Conservation (phyloP, 2,888 invertebrate genomes). For the Phasia obesa region DNA sequence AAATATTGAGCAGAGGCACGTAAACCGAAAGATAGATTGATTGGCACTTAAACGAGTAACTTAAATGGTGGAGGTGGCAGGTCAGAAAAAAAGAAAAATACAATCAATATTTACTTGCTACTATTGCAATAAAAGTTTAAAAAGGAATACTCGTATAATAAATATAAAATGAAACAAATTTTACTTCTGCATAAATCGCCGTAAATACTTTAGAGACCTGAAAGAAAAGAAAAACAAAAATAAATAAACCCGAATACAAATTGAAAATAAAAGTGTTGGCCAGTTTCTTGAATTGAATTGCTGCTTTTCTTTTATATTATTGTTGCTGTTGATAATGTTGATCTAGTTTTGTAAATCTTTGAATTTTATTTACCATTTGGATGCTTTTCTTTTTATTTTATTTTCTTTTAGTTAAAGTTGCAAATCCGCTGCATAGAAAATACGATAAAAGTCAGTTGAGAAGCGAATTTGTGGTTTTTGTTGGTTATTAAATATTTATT, state of each 20-base stretch:
- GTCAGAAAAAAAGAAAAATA: background rate
- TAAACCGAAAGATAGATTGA: conserved; percentile 56
- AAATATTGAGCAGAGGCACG: conserved; percentile 67
- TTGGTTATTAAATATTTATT: too few relatives aligned
- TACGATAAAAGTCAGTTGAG: too few relatives aligned
- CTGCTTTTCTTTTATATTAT: background rate
- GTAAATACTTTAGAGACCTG: conserved; percentile 4
- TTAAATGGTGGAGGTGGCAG: background rate
- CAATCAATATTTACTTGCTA: too few relatives aligned
- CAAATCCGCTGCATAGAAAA: background rate
- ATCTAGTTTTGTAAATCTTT: background rate
- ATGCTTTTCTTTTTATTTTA: background rate
- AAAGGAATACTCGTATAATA: conserved; percentile 32
- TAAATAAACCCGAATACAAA: background rate
- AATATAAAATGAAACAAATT: conserved; percentile 28
- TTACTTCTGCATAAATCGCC: background rate
- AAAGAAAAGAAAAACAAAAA: conserved; percentile 2
- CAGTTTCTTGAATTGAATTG: conserved; percentile 19
- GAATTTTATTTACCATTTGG: background rate
- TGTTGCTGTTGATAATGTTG: background rate
- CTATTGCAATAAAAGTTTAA: background rate
- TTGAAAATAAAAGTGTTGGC: conserved; percentile 59
- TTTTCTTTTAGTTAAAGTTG: background rate
- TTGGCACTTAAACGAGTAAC: conserved; percentile 53
- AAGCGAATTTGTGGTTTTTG: too few relatives aligned